These are phyloP conservation scores for Drosophila longiperda DNA, from an alignment of 2,888 invertebrate species.

Conservation along the genomic window DNA sequence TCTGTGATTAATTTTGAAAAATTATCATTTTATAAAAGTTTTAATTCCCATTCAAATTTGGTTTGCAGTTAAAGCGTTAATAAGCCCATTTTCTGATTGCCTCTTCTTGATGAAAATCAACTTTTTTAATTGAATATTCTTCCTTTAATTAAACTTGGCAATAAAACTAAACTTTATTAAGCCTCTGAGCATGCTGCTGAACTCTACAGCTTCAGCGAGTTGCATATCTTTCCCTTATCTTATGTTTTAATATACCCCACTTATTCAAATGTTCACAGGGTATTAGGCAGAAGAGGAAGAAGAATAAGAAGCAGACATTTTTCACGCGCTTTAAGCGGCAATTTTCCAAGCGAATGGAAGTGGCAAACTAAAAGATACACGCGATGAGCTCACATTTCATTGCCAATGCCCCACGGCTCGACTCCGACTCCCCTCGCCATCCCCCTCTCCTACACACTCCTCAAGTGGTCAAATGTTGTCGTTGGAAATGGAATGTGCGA, in stretches of 20 bases:
- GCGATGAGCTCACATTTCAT: conserved; percentile 78
- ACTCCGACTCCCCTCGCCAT: neutral
- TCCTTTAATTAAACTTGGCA: no score
- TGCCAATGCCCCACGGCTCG: conserved; percentile 55
- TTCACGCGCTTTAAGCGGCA: conserved; percentile 69
- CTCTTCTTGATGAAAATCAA: no score
- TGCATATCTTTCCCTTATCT: neutral
- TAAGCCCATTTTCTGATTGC: no score
- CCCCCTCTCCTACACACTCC: rapidly evolving
- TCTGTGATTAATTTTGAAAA: no score
- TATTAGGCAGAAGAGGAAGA: conserved; percentile 2
- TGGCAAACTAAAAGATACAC: conserved; percentile 54
- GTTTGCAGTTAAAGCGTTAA: no score
- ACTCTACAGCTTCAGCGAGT: neutral
- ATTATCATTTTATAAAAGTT: no score
- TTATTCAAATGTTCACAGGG: conserved; percentile 4
- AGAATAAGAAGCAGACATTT: conserved; percentile 23
- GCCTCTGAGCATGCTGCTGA: neutral
- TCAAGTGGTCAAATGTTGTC: conserved; percentile 28
- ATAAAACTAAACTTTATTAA: no score
- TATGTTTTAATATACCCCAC: neutral
- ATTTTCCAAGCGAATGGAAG: conserved; percentile 72
- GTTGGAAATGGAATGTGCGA: conserved; percentile 32
- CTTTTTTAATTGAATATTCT: no score
- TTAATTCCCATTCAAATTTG: neutral